phyloP scores from a whole-genome alignment of 2,113 vertebrate species.

The Heterocephalus glaber region DNA sequence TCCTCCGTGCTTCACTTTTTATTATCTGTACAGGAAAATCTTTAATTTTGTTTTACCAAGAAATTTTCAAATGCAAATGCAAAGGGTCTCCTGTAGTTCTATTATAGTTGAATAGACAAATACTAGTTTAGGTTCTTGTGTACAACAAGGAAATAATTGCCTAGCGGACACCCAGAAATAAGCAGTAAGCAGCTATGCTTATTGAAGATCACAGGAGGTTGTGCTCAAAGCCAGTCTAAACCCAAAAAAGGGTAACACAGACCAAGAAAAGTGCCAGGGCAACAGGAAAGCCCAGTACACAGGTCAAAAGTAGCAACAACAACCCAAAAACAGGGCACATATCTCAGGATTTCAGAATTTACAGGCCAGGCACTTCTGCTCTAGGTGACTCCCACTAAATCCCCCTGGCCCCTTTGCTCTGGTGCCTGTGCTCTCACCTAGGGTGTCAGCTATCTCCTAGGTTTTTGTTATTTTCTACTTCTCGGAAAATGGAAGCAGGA shows the following conservation, averaged over 20 bases:
- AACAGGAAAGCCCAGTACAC: neutral
- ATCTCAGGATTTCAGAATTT: neutral
- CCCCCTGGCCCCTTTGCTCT: neutral
- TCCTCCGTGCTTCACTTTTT: neutral
- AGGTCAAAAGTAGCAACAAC: neutral
- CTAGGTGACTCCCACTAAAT: neutral
- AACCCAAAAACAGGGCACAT: neutral
- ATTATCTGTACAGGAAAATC: constrained; percentile 24
- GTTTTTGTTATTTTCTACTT: neutral
- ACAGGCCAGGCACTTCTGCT: neutral
- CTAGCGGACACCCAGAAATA: neutral
- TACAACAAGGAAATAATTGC: neutral
- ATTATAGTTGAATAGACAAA: neutral
- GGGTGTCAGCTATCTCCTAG: neutral
- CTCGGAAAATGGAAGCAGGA: neutral
- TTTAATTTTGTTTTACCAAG: constrained; percentile 33
- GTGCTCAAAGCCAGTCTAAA: neutral
- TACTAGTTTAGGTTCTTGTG: neutral
- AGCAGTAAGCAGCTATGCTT: neutral
- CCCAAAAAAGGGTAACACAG: neutral
- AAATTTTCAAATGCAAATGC: constrained; percentile 32
- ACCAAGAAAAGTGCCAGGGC: neutral
- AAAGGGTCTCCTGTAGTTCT: neutral
- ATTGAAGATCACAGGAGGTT: neutral
- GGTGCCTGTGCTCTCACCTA: neutral